Conservation (phyloP, 2,888 invertebrate genomes). For the Bellardia pandia region DNA sequence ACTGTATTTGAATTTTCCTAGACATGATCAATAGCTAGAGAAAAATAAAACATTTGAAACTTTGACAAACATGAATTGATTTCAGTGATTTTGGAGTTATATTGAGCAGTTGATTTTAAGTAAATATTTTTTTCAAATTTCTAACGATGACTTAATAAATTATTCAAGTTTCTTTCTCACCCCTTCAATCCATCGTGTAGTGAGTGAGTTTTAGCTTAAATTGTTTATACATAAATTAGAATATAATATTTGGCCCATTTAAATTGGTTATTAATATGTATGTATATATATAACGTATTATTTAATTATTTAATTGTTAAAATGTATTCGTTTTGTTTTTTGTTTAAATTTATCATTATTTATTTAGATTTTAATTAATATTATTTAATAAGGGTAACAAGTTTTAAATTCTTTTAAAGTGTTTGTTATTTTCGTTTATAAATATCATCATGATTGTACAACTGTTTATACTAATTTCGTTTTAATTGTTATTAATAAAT, state of each 20-base stretch:
- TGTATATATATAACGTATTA: slow-evolving; percentile 14
- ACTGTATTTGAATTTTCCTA: too few species aligned
- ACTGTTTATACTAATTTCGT: slow-evolving; percentile 43
- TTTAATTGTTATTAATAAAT: slow-evolving; percentile 21
- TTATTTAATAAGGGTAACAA: slow-evolving; percentile 58
- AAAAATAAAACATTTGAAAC: too few species aligned
- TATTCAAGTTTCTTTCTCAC: neutral
- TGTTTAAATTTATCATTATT: slow-evolving; percentile 20
- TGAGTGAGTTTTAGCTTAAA: slow-evolving; percentile 32
- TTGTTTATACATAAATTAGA: slow-evolving; percentile 34
- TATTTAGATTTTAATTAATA: slow-evolving; percentile 25
- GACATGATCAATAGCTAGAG: too few species aligned
- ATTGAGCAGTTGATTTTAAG: too few species aligned
- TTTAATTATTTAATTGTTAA: slow-evolving; percentile 12
- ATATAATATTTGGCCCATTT: slow-evolving; percentile 62
- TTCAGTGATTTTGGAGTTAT: too few species aligned
- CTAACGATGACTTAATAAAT: too few species aligned
- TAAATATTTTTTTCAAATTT: too few species aligned
- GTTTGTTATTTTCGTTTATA: slow-evolving; percentile 20
- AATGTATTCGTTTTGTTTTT: slow-evolving; percentile 18
- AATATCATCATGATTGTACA: slow-evolving; percentile 59
- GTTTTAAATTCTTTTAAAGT: slow-evolving; percentile 58
- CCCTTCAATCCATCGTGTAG: slow-evolving; percentile 25
- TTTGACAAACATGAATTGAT: too few species aligned
- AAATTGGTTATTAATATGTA: slow-evolving; percentile 29